phyloP scores from a whole-genome alignment of 2,888 invertebrate species.

The Criorhina ranunculi region DNA sequence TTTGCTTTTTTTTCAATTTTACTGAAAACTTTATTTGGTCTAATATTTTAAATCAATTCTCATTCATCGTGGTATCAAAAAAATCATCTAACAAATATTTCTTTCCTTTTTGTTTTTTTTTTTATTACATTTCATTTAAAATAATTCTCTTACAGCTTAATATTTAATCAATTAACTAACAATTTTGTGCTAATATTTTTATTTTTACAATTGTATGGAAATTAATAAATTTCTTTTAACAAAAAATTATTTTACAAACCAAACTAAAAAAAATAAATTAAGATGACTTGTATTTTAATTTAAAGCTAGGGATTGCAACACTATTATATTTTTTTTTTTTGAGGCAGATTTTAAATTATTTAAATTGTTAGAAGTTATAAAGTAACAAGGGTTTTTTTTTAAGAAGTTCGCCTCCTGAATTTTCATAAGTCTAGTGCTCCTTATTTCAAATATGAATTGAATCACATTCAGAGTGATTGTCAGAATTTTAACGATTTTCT shows the following conservation, averaged over 20 bases:
- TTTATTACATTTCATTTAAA: constrained; percentile 27
- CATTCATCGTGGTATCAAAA: constrained; percentile 69
- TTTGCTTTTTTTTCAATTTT: constrained; percentile 30
- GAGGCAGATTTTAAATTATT: neutral
- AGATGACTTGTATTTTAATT: neutral
- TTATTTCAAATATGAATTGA: too few relatives aligned
- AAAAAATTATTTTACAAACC: neutral
- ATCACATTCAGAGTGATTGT: too few relatives aligned
- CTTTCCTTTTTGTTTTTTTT: too few relatives aligned
- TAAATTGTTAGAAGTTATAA: neutral
- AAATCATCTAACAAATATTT: constrained; percentile 60
- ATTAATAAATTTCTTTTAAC: neutral
- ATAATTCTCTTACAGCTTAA: constrained; percentile 45
- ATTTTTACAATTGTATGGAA: constrained; percentile 25
- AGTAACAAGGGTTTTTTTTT: too few relatives aligned
- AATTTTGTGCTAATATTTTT: constrained; percentile 37
- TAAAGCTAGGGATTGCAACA: neutral
- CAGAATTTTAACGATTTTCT: too few relatives aligned
- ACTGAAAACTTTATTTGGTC: constrained; percentile 72
- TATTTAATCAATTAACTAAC: constrained; percentile 45
- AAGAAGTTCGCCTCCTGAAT: too few relatives aligned
- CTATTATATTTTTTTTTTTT: too few relatives aligned
- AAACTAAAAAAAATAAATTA: neutral
- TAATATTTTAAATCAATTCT: constrained; percentile 69
- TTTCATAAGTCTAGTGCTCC: too few relatives aligned